Evolutionary conservation across 2,888 invertebrate genomes (phyloP).

Genomic region (Euzophera pinguis): DNA sequence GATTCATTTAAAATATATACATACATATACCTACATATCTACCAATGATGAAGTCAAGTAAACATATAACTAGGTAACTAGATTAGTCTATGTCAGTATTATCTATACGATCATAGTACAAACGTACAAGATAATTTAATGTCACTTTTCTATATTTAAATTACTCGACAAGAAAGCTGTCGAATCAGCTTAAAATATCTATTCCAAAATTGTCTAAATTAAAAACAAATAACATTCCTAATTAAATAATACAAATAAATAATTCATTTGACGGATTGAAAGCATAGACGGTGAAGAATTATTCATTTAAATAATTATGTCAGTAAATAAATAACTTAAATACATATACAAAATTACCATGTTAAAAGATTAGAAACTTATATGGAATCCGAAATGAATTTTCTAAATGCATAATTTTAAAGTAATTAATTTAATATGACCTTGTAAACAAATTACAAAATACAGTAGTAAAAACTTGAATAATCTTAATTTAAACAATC

Average conservation of each 20-base stretch:
- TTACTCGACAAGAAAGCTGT: neutral
- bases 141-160: neutral
- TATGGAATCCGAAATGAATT: neutral
- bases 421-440: neutral
- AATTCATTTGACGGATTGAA: constrained; percentile 6
- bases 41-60: no score
- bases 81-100: no score
- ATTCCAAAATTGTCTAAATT: neutral
- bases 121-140: neutral
- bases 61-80: no score
- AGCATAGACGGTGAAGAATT: neutral
- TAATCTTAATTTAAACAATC: no score
- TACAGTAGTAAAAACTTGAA: neutral
- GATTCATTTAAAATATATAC: no score
- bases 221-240: neutral
- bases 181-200: neutral
- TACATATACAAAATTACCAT: neutral
- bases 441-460: neutral
- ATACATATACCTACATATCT: no score
- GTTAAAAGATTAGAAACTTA: neutral
- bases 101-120: neutral
- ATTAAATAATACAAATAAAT: constrained; percentile 1
- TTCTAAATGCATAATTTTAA: neutral
- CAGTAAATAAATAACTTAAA: neutral
- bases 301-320: neutral